These are phyloP conservation scores for Drosophila asahinai DNA, from an alignment of 1,140 invertebrate genomes.

Conservation along the genomic window DNA sequence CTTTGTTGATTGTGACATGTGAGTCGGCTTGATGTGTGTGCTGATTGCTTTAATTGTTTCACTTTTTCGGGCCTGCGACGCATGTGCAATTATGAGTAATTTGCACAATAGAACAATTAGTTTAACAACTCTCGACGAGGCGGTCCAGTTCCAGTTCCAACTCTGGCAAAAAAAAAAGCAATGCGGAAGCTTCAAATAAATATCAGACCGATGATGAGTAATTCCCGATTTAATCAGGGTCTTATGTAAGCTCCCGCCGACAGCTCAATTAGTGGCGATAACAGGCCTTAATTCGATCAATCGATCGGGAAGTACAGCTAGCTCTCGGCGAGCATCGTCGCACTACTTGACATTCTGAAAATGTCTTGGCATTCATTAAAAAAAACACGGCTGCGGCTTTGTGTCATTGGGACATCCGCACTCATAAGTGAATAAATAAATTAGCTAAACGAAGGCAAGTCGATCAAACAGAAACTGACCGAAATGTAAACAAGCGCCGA, in stretches of 20 bases:
- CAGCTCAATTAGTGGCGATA: conserved; percentile 23
- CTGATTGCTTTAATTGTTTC: conserved; percentile 68
- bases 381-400: background rate
- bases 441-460: conserved; percentile 27
- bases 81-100: conserved; percentile 38
- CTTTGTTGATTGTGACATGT: conserved; percentile 40
- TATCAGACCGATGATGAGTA: conserved; percentile 11
- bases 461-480: conserved; percentile 18
- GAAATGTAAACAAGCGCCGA: conserved; percentile 23
- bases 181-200: conserved; percentile 18
- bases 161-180: background rate
- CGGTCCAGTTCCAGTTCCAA: conserved; percentile 5
- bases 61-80: conserved; percentile 24
- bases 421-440: conserved; percentile 30
- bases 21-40: conserved; percentile 29
- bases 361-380: conserved; percentile 6
- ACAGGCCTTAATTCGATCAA: conserved; percentile 36
- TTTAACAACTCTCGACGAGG: conserved; percentile 15
- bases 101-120: conserved; percentile 49
- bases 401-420: conserved; percentile 30
- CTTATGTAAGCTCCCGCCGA: background rate
- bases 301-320: conserved; percentile 17
- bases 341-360: conserved; percentile 23
- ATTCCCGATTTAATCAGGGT: conserved; percentile 4
- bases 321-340: background rate